These are phyloP conservation scores for Cyprinodon diabolis DNA, from an alignment of 2,797 vertebrate species.

Conservation along the genomic window DNA sequence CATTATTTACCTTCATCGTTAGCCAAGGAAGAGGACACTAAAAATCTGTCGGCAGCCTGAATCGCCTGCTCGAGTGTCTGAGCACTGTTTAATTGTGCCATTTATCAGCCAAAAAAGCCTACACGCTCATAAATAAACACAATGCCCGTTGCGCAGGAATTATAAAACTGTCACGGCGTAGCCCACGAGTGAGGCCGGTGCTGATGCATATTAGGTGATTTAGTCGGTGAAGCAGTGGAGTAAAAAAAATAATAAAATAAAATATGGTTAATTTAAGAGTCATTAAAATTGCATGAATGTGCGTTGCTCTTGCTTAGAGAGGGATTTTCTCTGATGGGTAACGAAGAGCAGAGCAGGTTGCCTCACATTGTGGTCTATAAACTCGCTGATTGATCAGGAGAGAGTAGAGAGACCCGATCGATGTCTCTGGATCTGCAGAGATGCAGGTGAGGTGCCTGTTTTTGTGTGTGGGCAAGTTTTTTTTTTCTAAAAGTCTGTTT, in stretches of 20 bases:
- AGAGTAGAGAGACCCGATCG: slow-evolving; percentile 67
- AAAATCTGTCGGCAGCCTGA: slow-evolving; percentile 91
- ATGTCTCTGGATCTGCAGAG: slow-evolving; percentile 56
- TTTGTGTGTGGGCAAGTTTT: slow-evolving; percentile 15
- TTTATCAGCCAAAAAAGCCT: slow-evolving; percentile 89
- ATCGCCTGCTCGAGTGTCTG: slow-evolving; percentile 86
- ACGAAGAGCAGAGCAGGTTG: slow-evolving; percentile 75
- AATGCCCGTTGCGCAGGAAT: slow-evolving; percentile 89
- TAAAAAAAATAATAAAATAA: slow-evolving; percentile 52
- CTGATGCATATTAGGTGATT: slow-evolving; percentile 94
- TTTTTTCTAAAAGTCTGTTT: slow-evolving; percentile 49
- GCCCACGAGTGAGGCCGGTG: slow-evolving; percentile 86
- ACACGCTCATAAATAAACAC: slow-evolving; percentile 93
- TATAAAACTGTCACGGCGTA: slow-evolving; percentile 90
- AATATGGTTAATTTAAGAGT: slow-evolving; percentile 90
- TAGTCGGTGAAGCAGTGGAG: slow-evolving; percentile 83
- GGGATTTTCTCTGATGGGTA: slow-evolving; percentile 82
- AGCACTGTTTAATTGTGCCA: slow-evolving; percentile 90
- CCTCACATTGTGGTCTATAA: slow-evolving; percentile 82
- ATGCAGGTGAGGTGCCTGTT: slow-evolving; percentile 9
- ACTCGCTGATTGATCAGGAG: slow-evolving; percentile 76
- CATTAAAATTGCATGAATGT: slow-evolving; percentile 95
- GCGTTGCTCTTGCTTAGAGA: slow-evolving; percentile 86
- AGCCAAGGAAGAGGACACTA: slow-evolving; percentile 84
- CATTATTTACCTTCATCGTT: slow-evolving; percentile 94